phyloP scores from a whole-genome alignment of 2,797 vertebrate species.

The Ciconia nigra region DNA sequence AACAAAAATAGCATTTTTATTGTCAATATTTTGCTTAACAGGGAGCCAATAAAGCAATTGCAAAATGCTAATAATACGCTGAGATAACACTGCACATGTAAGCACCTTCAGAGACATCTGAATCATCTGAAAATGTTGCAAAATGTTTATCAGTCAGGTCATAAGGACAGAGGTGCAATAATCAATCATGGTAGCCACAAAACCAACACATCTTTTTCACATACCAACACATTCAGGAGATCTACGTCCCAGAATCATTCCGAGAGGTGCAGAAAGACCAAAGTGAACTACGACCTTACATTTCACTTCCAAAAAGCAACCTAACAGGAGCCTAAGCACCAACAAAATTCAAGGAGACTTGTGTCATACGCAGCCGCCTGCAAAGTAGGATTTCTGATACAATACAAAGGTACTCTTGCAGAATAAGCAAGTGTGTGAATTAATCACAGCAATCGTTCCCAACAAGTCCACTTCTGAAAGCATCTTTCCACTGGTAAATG shows the following conservation, averaged over 20 bases:
- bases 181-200: background rate
- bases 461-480: background rate
- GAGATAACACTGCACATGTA: slow-evolving; percentile 36
- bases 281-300: background rate
- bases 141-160: background rate
- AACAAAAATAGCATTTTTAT: slow-evolving; percentile 72
- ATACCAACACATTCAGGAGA: background rate
- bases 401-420: background rate
- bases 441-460: background rate
- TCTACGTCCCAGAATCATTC: background rate
- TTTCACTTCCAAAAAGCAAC: background rate
- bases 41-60: slow-evolving; percentile 67
- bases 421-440: background rate
- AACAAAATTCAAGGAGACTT: background rate
- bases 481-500: background rate
- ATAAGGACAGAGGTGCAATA: slow-evolving; percentile 5
- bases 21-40: slow-evolving; percentile 74
- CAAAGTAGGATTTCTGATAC: background rate
- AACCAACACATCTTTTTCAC: background rate
- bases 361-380: fast-evolving
- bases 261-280: background rate
- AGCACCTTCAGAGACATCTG: background rate
- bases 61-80: slow-evolving; percentile 33
- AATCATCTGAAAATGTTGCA: background rate
- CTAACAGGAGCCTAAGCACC: background rate